Conservation (phyloP, 2,797 vertebrate species). For the Leptatherina wallacei region DNA sequence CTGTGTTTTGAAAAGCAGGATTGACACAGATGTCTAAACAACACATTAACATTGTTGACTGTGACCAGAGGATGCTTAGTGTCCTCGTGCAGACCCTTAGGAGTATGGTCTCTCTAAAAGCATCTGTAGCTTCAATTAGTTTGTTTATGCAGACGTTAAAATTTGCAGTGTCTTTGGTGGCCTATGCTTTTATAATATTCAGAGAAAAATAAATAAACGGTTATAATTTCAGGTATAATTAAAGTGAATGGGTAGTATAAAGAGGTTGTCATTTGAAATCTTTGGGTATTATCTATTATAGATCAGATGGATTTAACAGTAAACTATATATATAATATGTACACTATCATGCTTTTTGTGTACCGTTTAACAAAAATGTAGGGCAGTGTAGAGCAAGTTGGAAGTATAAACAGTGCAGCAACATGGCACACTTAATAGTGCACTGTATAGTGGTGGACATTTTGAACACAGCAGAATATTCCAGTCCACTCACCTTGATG, state of each 20-base stretch:
- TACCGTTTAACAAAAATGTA: background rate
- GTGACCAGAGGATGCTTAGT: conserved; percentile 63
- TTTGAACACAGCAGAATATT: background rate
- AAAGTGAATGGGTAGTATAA: background rate
- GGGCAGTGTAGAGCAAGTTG: background rate
- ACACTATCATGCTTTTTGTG: background rate
- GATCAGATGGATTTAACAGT: background rate
- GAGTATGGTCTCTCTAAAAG: conserved; percentile 62
- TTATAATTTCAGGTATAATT: background rate
- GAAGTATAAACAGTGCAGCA: no score
- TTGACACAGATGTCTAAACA: conserved; percentile 48
- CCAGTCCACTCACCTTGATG: background rate
- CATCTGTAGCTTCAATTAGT: conserved; percentile 69
- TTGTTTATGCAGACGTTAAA: conserved; percentile 44
- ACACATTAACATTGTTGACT: conserved; percentile 67
- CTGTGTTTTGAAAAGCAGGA: conserved; percentile 46
- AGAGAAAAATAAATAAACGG: conserved; percentile 14
- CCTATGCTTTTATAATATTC: conserved; percentile 17
- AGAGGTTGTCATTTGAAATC: background rate
- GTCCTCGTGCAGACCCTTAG: conserved; percentile 60
- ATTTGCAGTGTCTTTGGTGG: conserved; percentile 36
- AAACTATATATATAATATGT: background rate
- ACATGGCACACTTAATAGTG: no score
- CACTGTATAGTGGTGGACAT: background rate
- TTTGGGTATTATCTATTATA: background rate